Base-by-base conservation (phyloP, 2,888 invertebrate species). In the Calliopum simillimum region DNA sequence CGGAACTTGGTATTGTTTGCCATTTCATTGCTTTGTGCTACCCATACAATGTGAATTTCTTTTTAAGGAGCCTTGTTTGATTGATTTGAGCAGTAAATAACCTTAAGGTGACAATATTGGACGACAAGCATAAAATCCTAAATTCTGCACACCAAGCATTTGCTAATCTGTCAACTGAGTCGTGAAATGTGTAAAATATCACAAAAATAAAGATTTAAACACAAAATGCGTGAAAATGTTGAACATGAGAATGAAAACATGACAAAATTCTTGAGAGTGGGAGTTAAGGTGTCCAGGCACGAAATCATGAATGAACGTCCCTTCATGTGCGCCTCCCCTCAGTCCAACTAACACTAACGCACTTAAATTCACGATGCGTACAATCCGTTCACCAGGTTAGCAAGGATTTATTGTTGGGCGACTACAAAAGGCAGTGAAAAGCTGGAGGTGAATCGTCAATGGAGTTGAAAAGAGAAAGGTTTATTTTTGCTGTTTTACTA, bases 321-420 rank as follows among this genome's bases (percentile, higher is more conserved):
- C 19, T 12, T 13, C 53, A n/a, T n/a, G 33, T 8, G 33, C 33
- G 8, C 1, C 33, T 33, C 33, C n/a, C n/a, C n/a, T n/a, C 8
- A 53, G 53, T 53, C 23, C 53, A 53, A 53, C n/a, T 4, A 53
- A 53, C 5, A 53, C 53, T 23, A 12, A 53, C 53, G 53, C 53
- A 53, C 53, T 53, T 11, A 23, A 23, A 23, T 5, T 23, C 53
- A 14, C 21, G 19, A 53, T 23, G 19, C 11, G 53, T 23, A 13
- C 53, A 53, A 53, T 8, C 23, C 33, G 33, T 33, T 33, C 33
- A 33, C 8, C 4, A 23, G 53, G 59, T 75, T 80, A 71, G 76
- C 76, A 76, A 81, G 79, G 82, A 82, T 83, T 82, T 83, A 82
- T 81, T 74, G 81, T 76, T 73, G 76, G 77, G 74, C 80, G 79